Conservation (phyloP, 2,113 vertebrate genomes). For the Etheostoma spectabile region DNA sequence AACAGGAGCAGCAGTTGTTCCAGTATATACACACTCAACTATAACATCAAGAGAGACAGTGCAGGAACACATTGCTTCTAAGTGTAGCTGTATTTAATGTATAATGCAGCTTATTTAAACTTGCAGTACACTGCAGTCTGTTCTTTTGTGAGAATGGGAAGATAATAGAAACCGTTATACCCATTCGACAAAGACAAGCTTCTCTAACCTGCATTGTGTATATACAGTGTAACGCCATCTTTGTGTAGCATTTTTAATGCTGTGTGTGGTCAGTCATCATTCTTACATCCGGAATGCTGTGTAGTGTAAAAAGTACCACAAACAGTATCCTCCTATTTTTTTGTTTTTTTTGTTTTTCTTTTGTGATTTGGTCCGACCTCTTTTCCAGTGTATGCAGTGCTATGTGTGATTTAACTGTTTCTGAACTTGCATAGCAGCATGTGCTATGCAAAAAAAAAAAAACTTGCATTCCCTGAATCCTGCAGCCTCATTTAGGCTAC, state of each 20-base stretch:
- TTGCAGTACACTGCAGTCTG: slow-evolving; percentile 67
- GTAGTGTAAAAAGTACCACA: slow-evolving; percentile 79
- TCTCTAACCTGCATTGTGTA: slow-evolving; percentile 81
- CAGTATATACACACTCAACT: slow-evolving; percentile 76
- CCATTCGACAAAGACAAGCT: slow-evolving; percentile 76
- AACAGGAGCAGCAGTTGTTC: slow-evolving; percentile 75
- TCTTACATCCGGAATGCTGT: slow-evolving; percentile 80
- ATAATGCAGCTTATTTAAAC: slow-evolving; percentile 77
- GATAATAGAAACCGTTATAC: slow-evolving; percentile 71
- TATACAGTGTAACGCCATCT: slow-evolving; percentile 81
- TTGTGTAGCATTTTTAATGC: slow-evolving; percentile 83
- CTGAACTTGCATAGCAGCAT: slow-evolving; percentile 84
- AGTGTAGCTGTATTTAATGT: slow-evolving; percentile 76
- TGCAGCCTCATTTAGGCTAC: slow-evolving; percentile 60
- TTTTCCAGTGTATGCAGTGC: slow-evolving; percentile 79
- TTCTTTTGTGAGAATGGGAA: slow-evolving; percentile 72
- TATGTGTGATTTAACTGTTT: slow-evolving; percentile 79
- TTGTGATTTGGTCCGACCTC: slow-evolving; percentile 74
- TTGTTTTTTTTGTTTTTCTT: slow-evolving; percentile 58
- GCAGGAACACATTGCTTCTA: slow-evolving; percentile 83
- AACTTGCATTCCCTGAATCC: slow-evolving; percentile 71
- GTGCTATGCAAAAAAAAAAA: slow-evolving; percentile 77
- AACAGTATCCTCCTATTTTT: slow-evolving; percentile 63
- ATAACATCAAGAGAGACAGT: slow-evolving; percentile 76
- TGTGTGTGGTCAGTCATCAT: slow-evolving; percentile 76